Percentiles rank a stretch among this genome's conserved stretches.
Evolutionary conservation across 2,113 vertebrate genomes (phyloP).

Genomic region (Murina feae): DNA sequence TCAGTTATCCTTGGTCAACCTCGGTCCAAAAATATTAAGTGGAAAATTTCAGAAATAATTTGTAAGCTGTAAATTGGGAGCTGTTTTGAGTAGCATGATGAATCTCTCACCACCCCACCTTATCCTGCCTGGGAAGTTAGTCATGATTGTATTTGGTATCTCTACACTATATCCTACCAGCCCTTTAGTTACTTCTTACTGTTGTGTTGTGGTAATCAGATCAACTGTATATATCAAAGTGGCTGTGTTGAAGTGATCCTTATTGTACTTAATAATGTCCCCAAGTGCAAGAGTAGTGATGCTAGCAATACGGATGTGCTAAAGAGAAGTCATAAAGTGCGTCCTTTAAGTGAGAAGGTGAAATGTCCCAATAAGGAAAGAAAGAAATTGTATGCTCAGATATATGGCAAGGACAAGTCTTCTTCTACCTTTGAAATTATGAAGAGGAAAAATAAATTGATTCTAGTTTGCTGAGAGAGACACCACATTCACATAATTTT

Average conservation of each 20-base stretch:
- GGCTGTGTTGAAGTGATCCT: too few relatives aligned
- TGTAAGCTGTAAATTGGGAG: background rate
- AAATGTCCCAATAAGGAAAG: background rate
- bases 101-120: background rate
- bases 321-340: background rate
- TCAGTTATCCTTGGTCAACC: background rate
- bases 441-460: background rate
- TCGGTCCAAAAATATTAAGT: background rate
- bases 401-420: background rate
- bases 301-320: too few relatives aligned
- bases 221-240: too few relatives aligned
- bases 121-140: background rate
- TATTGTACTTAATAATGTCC: too few relatives aligned
- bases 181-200: too few relatives aligned
- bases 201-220: background rate
- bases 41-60: background rate
- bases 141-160: background rate
- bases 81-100: background rate
- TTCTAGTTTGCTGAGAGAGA: background rate
- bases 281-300: background rate
- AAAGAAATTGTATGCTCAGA: background rate
- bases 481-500: background rate
- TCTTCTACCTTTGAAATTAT: background rate
- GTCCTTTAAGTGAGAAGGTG: background rate
- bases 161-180: too few relatives aligned